Conservation (phyloP, 2,888 invertebrate species). For the Eucera pruinosa region DNA sequence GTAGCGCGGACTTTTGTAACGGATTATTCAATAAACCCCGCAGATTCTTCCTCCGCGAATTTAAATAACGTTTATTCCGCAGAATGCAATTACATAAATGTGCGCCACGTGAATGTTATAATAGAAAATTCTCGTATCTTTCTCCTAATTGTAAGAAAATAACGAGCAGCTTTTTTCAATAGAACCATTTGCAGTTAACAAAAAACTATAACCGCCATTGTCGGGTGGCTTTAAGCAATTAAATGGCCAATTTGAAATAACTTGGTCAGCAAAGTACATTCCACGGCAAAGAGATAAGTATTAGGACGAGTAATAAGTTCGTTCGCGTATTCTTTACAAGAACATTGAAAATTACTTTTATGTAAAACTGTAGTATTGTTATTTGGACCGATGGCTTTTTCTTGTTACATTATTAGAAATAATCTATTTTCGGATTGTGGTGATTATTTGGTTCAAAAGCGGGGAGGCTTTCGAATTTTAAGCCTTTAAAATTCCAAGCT, state of each 20-base stretch:
- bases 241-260: background rate
- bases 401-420: too few relatives aligned
- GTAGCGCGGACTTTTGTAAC: background rate
- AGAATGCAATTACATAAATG: background rate
- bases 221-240: too few relatives aligned
- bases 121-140: slow-evolving; percentile 10
- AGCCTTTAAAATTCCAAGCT: too few relatives aligned
- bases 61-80: background rate
- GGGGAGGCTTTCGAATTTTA: too few relatives aligned
- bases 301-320: too few relatives aligned
- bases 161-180: background rate
- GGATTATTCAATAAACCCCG: slow-evolving; percentile 16
- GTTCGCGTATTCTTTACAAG: too few relatives aligned
- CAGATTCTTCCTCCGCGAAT: background rate
- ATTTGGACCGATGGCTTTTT: too few relatives aligned
- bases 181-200: slow-evolving; percentile 7
- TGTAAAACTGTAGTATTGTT: too few relatives aligned
- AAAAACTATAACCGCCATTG: slow-evolving; percentile 16
- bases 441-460: too few relatives aligned
- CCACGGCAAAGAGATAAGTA: slow-evolving; percentile 5
- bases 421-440: too few relatives aligned
- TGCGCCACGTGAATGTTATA: background rate
- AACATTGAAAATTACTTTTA: too few relatives aligned
- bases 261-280: background rate
- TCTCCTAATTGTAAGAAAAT: background rate